Evolutionary conservation across 1,140 invertebrate species (phyloP).

Genomic region (Drosophila chauvacae): DNA sequence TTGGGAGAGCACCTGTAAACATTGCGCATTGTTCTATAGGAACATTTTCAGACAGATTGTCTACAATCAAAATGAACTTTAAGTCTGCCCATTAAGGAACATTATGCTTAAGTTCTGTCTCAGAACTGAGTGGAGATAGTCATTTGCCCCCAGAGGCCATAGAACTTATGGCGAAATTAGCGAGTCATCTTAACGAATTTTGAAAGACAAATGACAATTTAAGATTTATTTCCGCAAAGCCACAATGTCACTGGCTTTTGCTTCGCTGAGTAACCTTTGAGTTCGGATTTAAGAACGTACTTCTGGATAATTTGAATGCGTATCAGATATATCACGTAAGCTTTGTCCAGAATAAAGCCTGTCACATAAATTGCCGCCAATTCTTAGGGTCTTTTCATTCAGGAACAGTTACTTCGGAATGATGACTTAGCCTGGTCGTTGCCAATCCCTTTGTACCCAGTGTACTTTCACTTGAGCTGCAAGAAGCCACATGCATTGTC

Average conservation of each 20-base stretch:
- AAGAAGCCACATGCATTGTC: slow-evolving; percentile 70
- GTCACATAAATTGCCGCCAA: slow-evolving; percentile 48
- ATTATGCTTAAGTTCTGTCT: slow-evolving; percentile 25
- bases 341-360: slow-evolving; percentile 36
- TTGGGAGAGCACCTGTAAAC: slow-evolving; percentile 4
- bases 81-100: slow-evolving; percentile 28
- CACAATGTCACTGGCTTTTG: slow-evolving; percentile 23
- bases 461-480: slow-evolving; percentile 21
- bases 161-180: slow-evolving; percentile 48
- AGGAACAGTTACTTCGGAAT: slow-evolving; percentile 6
- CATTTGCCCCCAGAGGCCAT: slow-evolving; percentile 40
- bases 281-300: slow-evolving; percentile 5
- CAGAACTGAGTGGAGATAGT: background rate
- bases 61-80: slow-evolving; percentile 31
- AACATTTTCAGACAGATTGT: slow-evolving; percentile 28
- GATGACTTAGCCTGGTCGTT: slow-evolving; percentile 23
- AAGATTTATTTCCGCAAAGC: slow-evolving; percentile 53
- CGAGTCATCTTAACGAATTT: slow-evolving; percentile 25
- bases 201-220: slow-evolving; percentile 31
- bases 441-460: background rate
- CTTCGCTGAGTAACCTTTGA: slow-evolving; percentile 34
- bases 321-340: slow-evolving; percentile 53
- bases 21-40: slow-evolving; percentile 7
- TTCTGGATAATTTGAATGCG: slow-evolving; percentile 25
- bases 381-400: slow-evolving; percentile 9